phyloP scores from a whole-genome alignment of 2,113 vertebrate species.

The Pseudorectes ferrugineus region DNA sequence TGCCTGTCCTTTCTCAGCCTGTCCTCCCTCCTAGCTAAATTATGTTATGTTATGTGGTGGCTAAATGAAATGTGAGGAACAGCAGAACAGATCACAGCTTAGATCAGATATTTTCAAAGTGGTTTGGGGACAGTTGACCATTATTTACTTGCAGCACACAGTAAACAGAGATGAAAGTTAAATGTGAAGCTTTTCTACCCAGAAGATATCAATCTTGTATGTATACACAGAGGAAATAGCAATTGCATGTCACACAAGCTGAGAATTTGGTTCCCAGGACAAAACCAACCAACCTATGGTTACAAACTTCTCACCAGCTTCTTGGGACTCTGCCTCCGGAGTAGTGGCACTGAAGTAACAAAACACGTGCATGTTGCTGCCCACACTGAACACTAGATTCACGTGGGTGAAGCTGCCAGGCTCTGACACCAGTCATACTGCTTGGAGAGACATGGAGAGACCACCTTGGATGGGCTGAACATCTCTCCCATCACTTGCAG shows the following conservation, averaged over 20 bases:
- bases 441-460: background rate
- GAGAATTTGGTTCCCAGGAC: background rate
- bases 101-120: background rate
- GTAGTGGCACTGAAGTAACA: background rate
- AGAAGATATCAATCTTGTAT: background rate
- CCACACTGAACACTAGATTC: background rate
- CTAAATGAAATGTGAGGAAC: background rate
- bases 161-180: background rate
- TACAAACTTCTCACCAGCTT: background rate
- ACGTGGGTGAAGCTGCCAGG: background rate
- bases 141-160: background rate
- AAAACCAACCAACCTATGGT: background rate
- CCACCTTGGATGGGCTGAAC: background rate
- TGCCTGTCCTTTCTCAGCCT: background rate
- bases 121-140: background rate
- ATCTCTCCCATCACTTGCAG: background rate
- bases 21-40: background rate
- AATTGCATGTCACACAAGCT: background rate
- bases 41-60: background rate
- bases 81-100: background rate
- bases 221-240: background rate
- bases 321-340: background rate
- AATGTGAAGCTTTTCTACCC: background rate
- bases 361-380: background rate
- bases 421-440: fast-evolving